Conservation (phyloP, 2,888 invertebrate genomes). For the Philonicus albiceps region DNA sequence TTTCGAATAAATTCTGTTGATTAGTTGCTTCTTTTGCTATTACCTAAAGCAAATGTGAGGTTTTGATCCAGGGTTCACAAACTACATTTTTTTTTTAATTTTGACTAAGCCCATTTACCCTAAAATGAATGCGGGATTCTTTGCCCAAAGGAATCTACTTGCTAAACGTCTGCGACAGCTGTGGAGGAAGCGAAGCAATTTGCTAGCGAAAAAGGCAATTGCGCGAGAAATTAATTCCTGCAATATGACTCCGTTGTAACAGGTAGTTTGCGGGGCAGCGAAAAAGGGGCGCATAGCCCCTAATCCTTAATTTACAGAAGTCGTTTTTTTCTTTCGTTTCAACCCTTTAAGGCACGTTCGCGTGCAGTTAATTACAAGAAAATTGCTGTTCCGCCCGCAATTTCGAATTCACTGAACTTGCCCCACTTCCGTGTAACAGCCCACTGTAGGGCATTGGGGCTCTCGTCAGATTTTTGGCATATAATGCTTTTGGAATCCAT, state of each 20-base stretch:
- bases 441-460: not conserved
- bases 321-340: not conserved
- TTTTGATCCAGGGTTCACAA: too few species aligned
- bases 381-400: not conserved
- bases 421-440: not conserved
- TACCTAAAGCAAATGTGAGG: too few species aligned
- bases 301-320: not conserved
- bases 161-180: not conserved
- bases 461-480: not conserved
- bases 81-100: too few species aligned
- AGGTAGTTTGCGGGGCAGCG: not conserved
- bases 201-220: not conserved
- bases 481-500: constrained; percentile 23
- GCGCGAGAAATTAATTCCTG: not conserved
- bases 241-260: not conserved
- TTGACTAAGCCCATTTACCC: too few species aligned
- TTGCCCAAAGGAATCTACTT: not conserved
- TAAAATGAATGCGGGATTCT: not conserved
- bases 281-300: not conserved
- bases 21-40: too few species aligned
- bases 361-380: constrained; percentile 13
- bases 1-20: too few species aligned
- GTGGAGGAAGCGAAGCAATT: not conserved
- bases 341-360: not conserved
- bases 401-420: not conserved